Base-by-base conservation (phyloP, 92 coral and sea anemone species). In the Metridium senile region DNA sequence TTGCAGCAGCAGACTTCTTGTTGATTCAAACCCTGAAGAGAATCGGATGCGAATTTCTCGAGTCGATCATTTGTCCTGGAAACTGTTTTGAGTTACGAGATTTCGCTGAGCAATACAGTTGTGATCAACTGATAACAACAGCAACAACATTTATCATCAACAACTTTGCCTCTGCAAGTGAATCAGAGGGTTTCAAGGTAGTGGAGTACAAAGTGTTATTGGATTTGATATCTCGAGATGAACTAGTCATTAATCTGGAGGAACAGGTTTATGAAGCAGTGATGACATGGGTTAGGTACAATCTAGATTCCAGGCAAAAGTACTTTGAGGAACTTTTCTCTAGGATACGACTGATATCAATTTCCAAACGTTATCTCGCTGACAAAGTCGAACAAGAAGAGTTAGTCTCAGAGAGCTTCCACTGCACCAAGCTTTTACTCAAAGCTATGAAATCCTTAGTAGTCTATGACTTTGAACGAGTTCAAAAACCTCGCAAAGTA, bases 71-170 rank as follows among this genome's bases (percentile, higher is more conserved):
- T 11, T 78, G 81, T 31, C 87, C 94, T 31, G 84, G 76, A 2
- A 93, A 83, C 47, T 93, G 98, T 71, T 93, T 93, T 79, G 78
- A 69, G 20, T 72, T 86, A 43, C 87, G 96, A 62, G 79, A 80
- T 56, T 93, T 90, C 73, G 98, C 98, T 22, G 98, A 93, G 70
- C 81, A 76, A 46, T 93, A 86, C 69, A 89, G 77, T 65, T 93
- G 98, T 47, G 86, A 63, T 43, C 66, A 78, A 32, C 88, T 93
- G 2, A 74, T 84, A 74, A 58, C 61, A 35, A 74, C 94, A 23
- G 89, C 96, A 11, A 85, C 84, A 21, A 68, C 74, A 33, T 80
- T 87, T 51, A 91, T 93, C 46, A 75, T 87, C 9, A 74, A 91
- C 20, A 92, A 90, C 70, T 93, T 90, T 57, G 85, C 80, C 2